phyloP scores from a whole-genome alignment of 2,888 invertebrate genomes.

The Diarsia dahlii region DNA sequence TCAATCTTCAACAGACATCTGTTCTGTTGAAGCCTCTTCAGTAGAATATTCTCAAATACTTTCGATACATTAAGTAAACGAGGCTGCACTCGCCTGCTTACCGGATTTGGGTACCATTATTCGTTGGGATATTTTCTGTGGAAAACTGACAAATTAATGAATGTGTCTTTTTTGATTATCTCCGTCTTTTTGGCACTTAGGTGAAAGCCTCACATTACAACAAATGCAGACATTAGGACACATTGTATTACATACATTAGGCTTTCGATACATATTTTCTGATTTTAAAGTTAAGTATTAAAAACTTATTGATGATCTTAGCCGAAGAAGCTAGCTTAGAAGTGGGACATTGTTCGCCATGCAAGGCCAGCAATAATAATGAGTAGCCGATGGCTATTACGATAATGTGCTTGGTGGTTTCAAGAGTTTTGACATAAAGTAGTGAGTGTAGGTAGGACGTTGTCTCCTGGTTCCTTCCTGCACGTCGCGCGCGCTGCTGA shows the following conservation, averaged over 20 bases:
- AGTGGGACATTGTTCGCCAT: not conserved
- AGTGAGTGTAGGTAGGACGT: slow-evolving; percentile 19
- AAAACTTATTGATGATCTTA: not conserved
- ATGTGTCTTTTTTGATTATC: not conserved
- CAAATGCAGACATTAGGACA: too few relatives aligned
- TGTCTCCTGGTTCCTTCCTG: slow-evolving; percentile 59
- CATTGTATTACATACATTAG: not conserved
- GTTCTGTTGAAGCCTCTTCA: not conserved
- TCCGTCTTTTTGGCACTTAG: not conserved
- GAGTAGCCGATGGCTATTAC: not conserved
- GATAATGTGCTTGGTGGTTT: not conserved
- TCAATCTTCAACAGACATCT: too few relatives aligned
- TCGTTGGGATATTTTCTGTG: not conserved
- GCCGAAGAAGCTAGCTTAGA: not conserved
- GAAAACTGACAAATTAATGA: not conserved
- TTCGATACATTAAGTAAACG: not conserved
- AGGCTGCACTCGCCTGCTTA: not conserved
- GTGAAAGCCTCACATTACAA: not conserved
- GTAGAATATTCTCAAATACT: not conserved
- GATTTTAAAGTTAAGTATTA: not conserved
- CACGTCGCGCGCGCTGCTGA: slow-evolving; percentile 40
- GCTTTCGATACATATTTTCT: not conserved
- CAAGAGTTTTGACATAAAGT: not conserved
- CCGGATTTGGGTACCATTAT: not conserved
- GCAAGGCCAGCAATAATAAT: not conserved